These are phyloP conservation scores for Psittacula cyanocephala DNA, from an alignment of 2,113 vertebrate species.

Conservation along the genomic window DNA sequence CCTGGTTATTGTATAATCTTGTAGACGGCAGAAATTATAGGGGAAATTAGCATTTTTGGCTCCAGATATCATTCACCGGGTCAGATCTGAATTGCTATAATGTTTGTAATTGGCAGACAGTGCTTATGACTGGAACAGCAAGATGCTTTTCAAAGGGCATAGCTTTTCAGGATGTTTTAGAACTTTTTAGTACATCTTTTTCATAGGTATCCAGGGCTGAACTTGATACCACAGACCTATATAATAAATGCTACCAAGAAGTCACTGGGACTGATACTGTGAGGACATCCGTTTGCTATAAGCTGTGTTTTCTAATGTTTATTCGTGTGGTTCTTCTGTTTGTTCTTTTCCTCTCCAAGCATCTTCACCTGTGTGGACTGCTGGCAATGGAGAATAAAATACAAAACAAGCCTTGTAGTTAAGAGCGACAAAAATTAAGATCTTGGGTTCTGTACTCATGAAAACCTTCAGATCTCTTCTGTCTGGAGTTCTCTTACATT, in stretches of 20 bases:
- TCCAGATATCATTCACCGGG: neutral
- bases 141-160: neutral
- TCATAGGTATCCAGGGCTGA: neutral
- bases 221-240: neutral
- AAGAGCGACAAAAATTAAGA: neutral
- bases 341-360: neutral
- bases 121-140: neutral
- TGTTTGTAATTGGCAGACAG: neutral
- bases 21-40: neutral
- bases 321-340: neutral
- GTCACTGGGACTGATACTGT: neutral
- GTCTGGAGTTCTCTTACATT: neutral
- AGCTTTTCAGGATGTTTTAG: neutral
- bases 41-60: neutral
- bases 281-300: neutral
- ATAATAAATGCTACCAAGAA: neutral
- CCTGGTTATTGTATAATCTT: neutral
- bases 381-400: neutral
- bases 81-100: neutral
- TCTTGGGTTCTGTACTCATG: neutral
- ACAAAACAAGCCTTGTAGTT: neutral
- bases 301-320: neutral
- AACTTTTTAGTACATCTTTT: neutral
- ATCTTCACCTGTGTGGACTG: neutral
- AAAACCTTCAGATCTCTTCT: neutral